These are phyloP conservation scores for Eulimnadia texana DNA, from an alignment of 1,140 invertebrate species.

Conservation along the genomic window DNA sequence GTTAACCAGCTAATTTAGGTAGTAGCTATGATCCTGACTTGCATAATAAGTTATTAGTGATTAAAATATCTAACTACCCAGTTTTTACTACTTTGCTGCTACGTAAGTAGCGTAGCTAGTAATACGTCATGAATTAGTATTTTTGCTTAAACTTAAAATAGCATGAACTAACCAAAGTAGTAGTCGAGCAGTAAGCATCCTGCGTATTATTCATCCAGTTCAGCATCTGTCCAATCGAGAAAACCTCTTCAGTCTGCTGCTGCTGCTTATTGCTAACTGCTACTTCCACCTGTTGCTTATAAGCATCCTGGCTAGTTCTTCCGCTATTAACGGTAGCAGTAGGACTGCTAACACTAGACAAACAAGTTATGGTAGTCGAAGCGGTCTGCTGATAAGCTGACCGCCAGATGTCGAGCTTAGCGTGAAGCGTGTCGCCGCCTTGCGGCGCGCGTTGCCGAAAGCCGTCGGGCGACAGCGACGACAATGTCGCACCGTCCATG, in stretches of 20 bases:
- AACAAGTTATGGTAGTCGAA: slow-evolving; percentile 5
- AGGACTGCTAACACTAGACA: neutral
- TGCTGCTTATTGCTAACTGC: too few species aligned
- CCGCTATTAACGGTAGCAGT: neutral
- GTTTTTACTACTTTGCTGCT: too few species aligned
- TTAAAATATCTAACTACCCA: too few species aligned
- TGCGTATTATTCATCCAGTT: neutral
- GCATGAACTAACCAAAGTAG: too few species aligned
- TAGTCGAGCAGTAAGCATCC: too few species aligned
- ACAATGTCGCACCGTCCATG: slow-evolving; percentile 57
- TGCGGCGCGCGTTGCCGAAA: slow-evolving; percentile 63
- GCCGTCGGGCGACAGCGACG: slow-evolving; percentile 63
- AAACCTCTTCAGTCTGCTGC: neutral
- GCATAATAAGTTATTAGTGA: too few species aligned
- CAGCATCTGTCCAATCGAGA: neutral
- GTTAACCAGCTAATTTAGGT: too few species aligned
- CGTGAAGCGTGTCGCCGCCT: slow-evolving; percentile 68
- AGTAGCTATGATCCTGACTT: too few species aligned
- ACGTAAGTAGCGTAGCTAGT: too few species aligned
- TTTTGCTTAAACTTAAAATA: too few species aligned
- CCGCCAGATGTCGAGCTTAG: slow-evolving; percentile 85
- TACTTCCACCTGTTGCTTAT: neutral
- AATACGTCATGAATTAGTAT: too few species aligned
- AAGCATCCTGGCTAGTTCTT: neutral
- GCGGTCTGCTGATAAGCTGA: slow-evolving; percentile 39